These are phyloP conservation scores for Drosophila paulistorum DNA, from an alignment of 1,140 invertebrate genomes.

Conservation along the genomic window DNA sequence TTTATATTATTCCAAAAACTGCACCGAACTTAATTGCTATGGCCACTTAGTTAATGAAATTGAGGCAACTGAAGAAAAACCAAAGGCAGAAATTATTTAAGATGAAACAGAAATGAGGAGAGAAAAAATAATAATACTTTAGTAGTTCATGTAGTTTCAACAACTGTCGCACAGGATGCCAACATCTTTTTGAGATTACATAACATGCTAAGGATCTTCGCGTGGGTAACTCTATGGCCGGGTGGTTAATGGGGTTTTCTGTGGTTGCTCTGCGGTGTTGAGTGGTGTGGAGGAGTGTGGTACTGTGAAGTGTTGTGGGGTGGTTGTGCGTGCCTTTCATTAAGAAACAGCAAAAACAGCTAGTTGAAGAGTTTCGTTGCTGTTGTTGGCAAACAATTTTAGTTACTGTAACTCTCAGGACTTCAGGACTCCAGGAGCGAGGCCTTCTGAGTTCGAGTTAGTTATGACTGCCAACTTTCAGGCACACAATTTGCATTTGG, in stretches of 20 bases:
- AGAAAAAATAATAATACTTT: conserved; percentile 15
- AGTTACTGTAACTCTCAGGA: conserved; percentile 49
- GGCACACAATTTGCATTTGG: conserved; percentile 69
- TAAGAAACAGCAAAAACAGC: conserved; percentile 47
- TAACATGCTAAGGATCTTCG: conserved; percentile 44
- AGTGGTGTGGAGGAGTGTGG: neutral
- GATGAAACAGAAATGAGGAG: conserved; percentile 27
- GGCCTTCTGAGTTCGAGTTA: conserved; percentile 44
- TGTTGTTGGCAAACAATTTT: conserved; percentile 73
- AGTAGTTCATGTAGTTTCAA: conserved; percentile 55
- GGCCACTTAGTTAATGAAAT: conserved; percentile 81
- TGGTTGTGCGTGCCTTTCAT: conserved; percentile 44
- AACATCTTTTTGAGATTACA: conserved; percentile 57
- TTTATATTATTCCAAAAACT: conserved; percentile 80
- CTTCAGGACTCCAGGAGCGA: neutral
- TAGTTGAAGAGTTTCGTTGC: conserved; percentile 30
- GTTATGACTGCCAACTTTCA: conserved; percentile 64
- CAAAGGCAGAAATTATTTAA: conserved; percentile 8
- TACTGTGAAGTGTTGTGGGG: neutral
- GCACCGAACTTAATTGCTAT: conserved; percentile 76
- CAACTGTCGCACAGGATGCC: conserved; percentile 41
- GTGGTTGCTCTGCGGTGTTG: neutral
- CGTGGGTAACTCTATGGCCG: neutral
- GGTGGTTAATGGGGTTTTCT: neutral
- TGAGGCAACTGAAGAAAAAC: conserved; percentile 38